Evolutionary conservation across 2,113 vertebrate genomes (phyloP), one percentile per base, ranked within the genome.

Genomic region (Mustelus asterias): DNA sequence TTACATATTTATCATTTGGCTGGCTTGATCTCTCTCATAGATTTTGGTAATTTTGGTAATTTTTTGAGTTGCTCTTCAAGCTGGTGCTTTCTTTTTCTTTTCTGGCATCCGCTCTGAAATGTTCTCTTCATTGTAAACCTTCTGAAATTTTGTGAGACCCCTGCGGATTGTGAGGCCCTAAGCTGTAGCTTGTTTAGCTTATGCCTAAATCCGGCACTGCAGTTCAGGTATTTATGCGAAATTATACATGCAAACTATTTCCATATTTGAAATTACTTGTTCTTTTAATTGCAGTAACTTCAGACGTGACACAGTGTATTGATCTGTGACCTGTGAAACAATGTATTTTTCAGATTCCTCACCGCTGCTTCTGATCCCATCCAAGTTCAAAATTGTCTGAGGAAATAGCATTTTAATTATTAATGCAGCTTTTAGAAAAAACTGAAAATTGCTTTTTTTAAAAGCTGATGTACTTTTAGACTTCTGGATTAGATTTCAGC

Each of bases 401-500:
- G 41, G 44, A 95, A 95, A 95, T 48, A 76, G 37, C 44, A 29
- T 72, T 76, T 95, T 76, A 95, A 95, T 72, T 95, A 95, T 95
- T 95, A 29, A 95, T 76, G 69, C 67, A 26, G 54, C 16, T 72
- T 76, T 95, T 76, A 16, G 69, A 95, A 54, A 76, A 95, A 2
- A 54, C 48, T 95, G 94, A 95, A 95, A 95, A 76, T 95, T 95
- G 69, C 94, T 95, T 95, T 48, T 63, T 76, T 44, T 76, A 44
- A 37, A 33, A 95, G 33, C 67, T 95, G 94, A 95, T 48, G 41
- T 48, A 72, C 10, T 76, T 95, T 72, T 33, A 72, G 67, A 54
- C 76, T 95, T 95, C 44, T 33, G 44, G 67, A 48, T 70, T 33
- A 33, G 24, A 54, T 70, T 95, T 72, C 41, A 54, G 24, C 65